Evolutionary conservation across 2,888 invertebrate genomes (phyloP).

Genomic region (Polia nebulosa): DNA sequence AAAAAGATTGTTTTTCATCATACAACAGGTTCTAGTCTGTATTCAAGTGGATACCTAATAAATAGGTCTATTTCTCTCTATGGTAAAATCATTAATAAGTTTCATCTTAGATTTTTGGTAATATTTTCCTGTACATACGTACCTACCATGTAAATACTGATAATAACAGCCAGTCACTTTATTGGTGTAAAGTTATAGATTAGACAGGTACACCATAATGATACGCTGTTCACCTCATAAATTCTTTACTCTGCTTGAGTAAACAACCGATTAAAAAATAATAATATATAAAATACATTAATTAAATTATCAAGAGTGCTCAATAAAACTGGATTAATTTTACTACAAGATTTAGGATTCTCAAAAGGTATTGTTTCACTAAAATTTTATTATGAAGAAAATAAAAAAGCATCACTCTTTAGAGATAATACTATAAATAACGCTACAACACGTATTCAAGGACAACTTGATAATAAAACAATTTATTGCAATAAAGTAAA

Average conservation of each 20-base stretch:
- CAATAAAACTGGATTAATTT: neutral
- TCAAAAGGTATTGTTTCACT: neutral
- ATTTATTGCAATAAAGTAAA: neutral
- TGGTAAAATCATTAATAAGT: neutral
- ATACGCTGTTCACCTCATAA: neutral
- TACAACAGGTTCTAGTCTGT: too few relatives aligned
- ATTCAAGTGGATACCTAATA: too few relatives aligned
- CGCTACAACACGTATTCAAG: conserved; percentile 30
- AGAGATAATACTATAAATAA: conserved; percentile 12
- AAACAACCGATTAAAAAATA: neutral
- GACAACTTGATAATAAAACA: conserved; percentile 18
- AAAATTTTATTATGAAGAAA: neutral
- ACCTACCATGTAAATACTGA: too few relatives aligned
- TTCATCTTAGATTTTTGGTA: neutral
- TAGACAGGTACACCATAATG: neutral
- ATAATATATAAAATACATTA: neutral
- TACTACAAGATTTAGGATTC: neutral
- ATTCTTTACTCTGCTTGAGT: too few relatives aligned
- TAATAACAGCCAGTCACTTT: neutral
- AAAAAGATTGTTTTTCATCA: too few relatives aligned
- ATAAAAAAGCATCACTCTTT: neutral
- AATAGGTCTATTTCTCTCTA: neutral
- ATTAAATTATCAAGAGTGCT: neutral
- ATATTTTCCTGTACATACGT: neutral
- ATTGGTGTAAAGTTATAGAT: neutral